A percentile compares a stretch with the other conserved stretches of the same genome.
These are phyloP conservation scores for Liopterus haemorrhoidalis DNA, from an alignment of 2,888 invertebrate genomes.

Conservation along the genomic window DNA sequence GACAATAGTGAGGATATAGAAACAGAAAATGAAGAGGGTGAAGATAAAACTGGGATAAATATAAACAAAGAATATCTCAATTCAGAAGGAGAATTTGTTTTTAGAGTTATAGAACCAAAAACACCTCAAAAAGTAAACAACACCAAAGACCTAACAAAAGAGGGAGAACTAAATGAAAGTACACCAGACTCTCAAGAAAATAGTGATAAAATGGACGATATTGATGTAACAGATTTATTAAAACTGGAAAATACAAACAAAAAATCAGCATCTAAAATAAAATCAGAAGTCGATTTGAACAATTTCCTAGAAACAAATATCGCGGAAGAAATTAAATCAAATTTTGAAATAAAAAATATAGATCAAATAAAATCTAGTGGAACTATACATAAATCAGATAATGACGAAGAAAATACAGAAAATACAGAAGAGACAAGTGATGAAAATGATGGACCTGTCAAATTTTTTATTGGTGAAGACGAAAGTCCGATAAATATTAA, in stretches of 20 bases:
- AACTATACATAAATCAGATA: constrained; percentile 9
- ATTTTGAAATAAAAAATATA: too few relatives aligned
- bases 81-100: constrained; percentile 4
- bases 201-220: neutral
- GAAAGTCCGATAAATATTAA: neutral
- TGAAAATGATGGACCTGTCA: constrained; percentile 16
- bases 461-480: neutral
- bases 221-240: neutral
- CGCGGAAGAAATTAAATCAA: too few relatives aligned
- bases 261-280: too few relatives aligned
- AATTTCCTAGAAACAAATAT: too few relatives aligned
- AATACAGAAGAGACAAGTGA: neutral
- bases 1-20: constrained; percentile 4
- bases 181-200: constrained; percentile 1
- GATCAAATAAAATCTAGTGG: neutral
- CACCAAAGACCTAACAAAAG: neutral
- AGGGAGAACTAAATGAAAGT: too few relatives aligned
- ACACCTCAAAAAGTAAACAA: neutral
- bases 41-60: constrained; percentile 22
- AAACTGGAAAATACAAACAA: too few relatives aligned
- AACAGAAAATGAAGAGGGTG: neutral
- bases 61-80: constrained; percentile 3
- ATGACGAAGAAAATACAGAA: neutral
- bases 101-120: constrained; percentile 7
- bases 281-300: too few relatives aligned